Conservation (phyloP, 2,797 vertebrate species). For the Acrocephalus scirpaceus region DNA sequence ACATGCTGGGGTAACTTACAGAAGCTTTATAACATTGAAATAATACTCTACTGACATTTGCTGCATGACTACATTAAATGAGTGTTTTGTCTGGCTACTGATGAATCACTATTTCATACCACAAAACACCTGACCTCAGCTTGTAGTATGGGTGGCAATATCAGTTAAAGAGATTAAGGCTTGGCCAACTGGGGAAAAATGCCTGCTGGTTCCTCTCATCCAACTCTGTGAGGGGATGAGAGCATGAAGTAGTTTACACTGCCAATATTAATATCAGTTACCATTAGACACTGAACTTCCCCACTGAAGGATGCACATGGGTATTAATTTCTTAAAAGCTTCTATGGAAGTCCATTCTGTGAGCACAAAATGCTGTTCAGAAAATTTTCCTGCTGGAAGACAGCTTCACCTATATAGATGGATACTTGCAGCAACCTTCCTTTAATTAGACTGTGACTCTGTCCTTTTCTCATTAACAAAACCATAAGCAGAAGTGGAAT, state of each 20-base stretch:
- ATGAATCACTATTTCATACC: not conserved
- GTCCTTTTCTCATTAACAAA: not conserved
- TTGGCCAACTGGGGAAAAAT: not conserved
- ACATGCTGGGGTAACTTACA: not conserved
- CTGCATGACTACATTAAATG: not conserved
- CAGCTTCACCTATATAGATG: not conserved
- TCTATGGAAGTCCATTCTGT: not conserved
- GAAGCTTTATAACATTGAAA: not conserved
- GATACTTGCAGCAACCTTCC: not conserved
- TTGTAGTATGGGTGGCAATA: not conserved
- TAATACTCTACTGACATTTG: not conserved
- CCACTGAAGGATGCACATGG: not conserved
- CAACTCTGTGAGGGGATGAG: not conserved
- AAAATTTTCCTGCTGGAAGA: not conserved
- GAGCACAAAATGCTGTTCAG: not conserved
- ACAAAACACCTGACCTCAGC: not conserved
- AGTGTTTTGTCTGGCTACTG: not conserved
- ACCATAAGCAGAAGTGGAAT: not conserved
- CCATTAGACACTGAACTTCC: not conserved
- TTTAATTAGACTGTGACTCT: not conserved
- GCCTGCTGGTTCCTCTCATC: not conserved
- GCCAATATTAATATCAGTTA: not conserved
- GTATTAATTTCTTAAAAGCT: not conserved
- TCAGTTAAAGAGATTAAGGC: not conserved
- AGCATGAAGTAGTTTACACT: not conserved